Percentiles rank a stretch among this genome's conserved stretches.
Conservation (phyloP, 2,113 vertebrate species). For the Benitochromis conjunctus region DNA sequence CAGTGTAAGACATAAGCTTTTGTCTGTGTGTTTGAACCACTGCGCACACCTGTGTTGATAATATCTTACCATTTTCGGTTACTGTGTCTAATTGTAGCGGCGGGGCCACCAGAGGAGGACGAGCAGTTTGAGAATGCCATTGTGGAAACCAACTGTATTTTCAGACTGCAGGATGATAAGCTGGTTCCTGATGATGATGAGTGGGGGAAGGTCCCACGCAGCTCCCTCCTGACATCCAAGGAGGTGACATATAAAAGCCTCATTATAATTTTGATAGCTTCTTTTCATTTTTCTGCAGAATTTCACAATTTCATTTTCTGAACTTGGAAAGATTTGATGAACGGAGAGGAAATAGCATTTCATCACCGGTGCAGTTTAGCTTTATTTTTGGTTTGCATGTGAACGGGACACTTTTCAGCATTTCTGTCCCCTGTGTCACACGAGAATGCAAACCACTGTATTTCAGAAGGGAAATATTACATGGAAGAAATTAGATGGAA, state of each 20-base stretch:
- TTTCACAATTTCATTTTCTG: background rate
- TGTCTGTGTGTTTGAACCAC: background rate
- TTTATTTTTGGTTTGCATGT: fast-evolving
- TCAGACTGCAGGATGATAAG: constrained; percentile 89
- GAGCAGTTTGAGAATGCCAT: constrained; percentile 92
- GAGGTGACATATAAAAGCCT: constrained; percentile 75
- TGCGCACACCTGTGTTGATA: background rate
- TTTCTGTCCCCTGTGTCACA: background rate
- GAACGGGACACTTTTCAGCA: background rate
- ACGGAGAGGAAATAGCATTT: background rate
- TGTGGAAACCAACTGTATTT: constrained; percentile 98
- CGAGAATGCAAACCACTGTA: background rate
- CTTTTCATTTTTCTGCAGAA: background rate
- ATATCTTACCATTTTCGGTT: background rate
- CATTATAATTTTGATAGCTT: background rate
- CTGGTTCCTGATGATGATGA: constrained; percentile 93
- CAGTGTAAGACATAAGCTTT: constrained; percentile 72
- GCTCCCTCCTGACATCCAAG: constrained; percentile 83
- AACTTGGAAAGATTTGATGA: background rate
- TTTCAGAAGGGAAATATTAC: background rate
- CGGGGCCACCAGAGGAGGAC: constrained; percentile 89
- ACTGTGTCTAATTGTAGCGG: constrained; percentile 64
- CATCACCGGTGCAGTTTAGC: background rate
- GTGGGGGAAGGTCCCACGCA: constrained; percentile 92
- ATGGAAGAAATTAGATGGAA: background rate